A percentile compares a stretch with the other conserved stretches of the same genome.
These are phyloP conservation scores for Holotrichia oblita DNA, from an alignment of 1,140 invertebrate genomes.

Conservation along the genomic window DNA sequence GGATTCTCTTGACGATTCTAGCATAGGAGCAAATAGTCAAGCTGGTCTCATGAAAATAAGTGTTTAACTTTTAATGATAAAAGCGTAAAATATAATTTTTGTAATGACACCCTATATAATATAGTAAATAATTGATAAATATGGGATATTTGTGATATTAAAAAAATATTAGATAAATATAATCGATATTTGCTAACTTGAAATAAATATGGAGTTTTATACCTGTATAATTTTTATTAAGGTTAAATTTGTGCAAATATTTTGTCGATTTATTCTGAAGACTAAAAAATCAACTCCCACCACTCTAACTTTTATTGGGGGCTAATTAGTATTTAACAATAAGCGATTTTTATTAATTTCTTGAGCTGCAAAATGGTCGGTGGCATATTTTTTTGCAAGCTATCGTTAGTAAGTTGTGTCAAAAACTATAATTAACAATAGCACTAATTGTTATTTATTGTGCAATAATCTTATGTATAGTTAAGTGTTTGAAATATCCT, in stretches of 20 bases:
- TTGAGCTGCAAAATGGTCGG: too few species aligned
- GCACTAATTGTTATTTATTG: too few species aligned
- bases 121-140: conserved; percentile 13
- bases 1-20: conserved; percentile 78
- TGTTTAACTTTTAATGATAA: conserved; percentile 46
- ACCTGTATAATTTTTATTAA: not conserved
- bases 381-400: too few species aligned
- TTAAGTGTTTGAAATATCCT: too few species aligned
- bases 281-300: too few species aligned
- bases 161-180: not conserved
- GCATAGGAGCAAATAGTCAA: conserved; percentile 58
- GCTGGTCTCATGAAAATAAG: conserved; percentile 58
- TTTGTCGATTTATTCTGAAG: not conserved
- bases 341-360: too few species aligned
- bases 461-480: too few species aligned
- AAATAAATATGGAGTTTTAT: not conserved
- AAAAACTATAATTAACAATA: too few species aligned
- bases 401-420: too few species aligned
- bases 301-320: too few species aligned
- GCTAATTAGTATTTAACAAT: too few species aligned
- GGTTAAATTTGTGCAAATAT: not conserved
- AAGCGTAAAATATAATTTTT: conserved; percentile 26
- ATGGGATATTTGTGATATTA: conserved; percentile 34
- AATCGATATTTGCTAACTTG: not conserved
- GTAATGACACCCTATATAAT: conserved; percentile 26